Evolutionary conservation across 2,113 vertebrate genomes (phyloP).

Genomic region (Semnornis frantzii): DNA sequence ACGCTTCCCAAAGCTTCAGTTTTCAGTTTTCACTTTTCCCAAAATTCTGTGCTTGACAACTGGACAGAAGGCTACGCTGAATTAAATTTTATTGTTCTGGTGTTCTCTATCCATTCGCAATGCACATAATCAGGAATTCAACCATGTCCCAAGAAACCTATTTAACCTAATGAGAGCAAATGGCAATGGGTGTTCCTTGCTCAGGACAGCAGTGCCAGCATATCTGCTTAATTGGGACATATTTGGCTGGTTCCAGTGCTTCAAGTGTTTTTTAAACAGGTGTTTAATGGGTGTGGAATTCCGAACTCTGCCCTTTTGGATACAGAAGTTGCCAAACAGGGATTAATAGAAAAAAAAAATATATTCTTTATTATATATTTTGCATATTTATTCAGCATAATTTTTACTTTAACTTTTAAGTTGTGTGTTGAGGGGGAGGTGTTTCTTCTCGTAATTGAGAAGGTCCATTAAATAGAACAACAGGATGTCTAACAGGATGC

Average conservation of each 20-base stretch:
- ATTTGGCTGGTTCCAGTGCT: conserved; percentile 51
- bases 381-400: conserved; percentile 43
- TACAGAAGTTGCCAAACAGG: conserved; percentile 44
- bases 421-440: not conserved
- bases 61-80: conserved; percentile 48
- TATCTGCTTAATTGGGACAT: conserved; percentile 56
- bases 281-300: conserved; percentile 59
- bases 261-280: conserved; percentile 67
- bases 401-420: conserved; percentile 39
- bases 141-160: conserved; percentile 44
- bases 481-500: conserved; percentile 61
- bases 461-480: conserved; percentile 66
- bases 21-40: not conserved
- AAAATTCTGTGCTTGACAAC: not conserved
- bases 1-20: not conserved
- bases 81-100: conserved; percentile 53
- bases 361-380: conserved; percentile 7
- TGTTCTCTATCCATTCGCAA: conserved; percentile 44
- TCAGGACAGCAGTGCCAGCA: not conserved
- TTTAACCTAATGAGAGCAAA: conserved; percentile 68
- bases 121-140: conserved; percentile 64
- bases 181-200: conserved; percentile 57
- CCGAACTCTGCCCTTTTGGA: conserved; percentile 59
- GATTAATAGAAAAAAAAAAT: conserved; percentile 40
- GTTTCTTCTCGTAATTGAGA: conserved; percentile 58